These are phyloP conservation scores for Drosophila guanche DNA, from an alignment of 1,140 invertebrate species.

Conservation along the genomic window DNA sequence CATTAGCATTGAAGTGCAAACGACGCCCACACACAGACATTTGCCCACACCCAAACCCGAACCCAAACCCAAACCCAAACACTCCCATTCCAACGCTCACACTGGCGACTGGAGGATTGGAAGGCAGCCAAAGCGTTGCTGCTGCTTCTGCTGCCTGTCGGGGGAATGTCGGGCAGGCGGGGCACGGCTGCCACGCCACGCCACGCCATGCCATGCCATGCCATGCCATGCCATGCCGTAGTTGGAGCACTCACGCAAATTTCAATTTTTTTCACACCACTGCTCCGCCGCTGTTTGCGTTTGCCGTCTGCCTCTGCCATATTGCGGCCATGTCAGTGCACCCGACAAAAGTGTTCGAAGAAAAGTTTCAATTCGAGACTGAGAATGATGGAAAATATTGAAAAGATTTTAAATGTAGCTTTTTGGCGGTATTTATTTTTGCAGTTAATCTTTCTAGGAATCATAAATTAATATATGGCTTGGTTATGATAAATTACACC, in stretches of 20 bases:
- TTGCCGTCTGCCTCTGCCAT: conserved; percentile 72
- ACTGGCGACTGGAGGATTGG: conserved; percentile 35
- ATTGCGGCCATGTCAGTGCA: conserved; percentile 56
- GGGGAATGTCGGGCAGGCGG: conserved; percentile 14
- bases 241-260: conserved; percentile 82
- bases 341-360: conserved; percentile 29
- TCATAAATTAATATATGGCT: no score
- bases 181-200: conserved; percentile 32
- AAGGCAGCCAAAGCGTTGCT: conserved; percentile 46
- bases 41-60: conserved; percentile 32
- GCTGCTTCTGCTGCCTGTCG: conserved; percentile 14
- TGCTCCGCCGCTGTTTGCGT: conserved; percentile 58
- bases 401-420: background rate
- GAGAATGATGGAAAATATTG: no score
- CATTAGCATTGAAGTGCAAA: conserved; percentile 83
- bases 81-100: conserved; percentile 17
- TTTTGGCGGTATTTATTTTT: background rate
- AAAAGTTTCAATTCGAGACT: background rate
- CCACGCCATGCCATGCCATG: conserved; percentile 59
- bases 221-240: conserved; percentile 63
- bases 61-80: background rate
- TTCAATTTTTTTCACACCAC: conserved; percentile 83
- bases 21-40: conserved; percentile 72
- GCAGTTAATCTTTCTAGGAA: no score
- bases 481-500: no score